A percentile compares a stretch with the other conserved stretches of the same genome.
phyloP scores from a whole-genome alignment of 2,797 vertebrate species.

The Mionectes olivaceus region DNA sequence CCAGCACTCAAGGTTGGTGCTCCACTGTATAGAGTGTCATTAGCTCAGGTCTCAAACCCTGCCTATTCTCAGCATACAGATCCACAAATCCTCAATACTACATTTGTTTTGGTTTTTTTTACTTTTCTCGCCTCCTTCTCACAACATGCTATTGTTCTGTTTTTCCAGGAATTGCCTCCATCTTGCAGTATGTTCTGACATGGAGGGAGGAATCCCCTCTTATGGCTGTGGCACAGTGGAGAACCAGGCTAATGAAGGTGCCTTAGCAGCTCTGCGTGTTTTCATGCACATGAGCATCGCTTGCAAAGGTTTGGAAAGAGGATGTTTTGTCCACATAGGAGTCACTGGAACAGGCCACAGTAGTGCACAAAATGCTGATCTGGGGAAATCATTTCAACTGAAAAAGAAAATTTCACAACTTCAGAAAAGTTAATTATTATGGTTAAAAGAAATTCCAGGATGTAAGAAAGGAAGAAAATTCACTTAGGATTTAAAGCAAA shows the following conservation, averaged over 20 bases:
- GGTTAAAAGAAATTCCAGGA: background rate
- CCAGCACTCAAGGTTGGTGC: background rate
- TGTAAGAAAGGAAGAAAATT: background rate
- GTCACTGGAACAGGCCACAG: background rate
- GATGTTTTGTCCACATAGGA: background rate
- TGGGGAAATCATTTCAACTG: background rate
- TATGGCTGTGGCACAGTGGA: background rate
- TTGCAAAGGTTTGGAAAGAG: background rate
- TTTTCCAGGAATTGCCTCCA: background rate
- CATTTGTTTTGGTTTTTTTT: background rate
- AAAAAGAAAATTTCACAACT: background rate
- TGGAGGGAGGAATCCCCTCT: background rate
- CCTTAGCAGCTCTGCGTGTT: background rate
- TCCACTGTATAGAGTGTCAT: background rate
- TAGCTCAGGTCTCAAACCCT: background rate
- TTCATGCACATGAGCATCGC: background rate
- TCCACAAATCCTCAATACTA: background rate
- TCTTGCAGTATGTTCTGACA: background rate
- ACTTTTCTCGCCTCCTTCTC: background rate
- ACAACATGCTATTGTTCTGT: background rate
- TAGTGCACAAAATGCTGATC: background rate
- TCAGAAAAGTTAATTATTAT: background rate
- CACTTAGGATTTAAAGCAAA: background rate
- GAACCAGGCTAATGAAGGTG: background rate
- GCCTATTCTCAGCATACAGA: rapidly evolving